These are phyloP conservation scores for Pachyuromys duprasi DNA, from an alignment of 2,797 vertebrate genomes.

Conservation along the genomic window DNA sequence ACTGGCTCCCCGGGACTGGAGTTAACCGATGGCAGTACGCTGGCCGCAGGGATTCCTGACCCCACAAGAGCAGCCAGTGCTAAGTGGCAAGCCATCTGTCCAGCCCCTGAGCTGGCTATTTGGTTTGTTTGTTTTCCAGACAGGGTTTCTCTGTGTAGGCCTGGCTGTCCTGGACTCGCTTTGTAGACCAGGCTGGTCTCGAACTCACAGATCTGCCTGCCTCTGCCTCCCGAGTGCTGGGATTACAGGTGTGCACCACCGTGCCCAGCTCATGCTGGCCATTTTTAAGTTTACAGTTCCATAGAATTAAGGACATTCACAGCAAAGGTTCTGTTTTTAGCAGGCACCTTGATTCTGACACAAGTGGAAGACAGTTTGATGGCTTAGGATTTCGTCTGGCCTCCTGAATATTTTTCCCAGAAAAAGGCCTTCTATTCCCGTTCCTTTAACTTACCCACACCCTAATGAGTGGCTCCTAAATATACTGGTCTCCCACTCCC, in stretches of 20 bases:
- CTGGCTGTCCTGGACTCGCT: no score
- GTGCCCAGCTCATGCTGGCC: neutral
- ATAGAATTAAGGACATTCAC: constrained; percentile 23
- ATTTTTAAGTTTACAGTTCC: constrained; percentile 12
- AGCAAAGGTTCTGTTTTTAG: constrained; percentile 10
- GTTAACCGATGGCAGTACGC: neutral
- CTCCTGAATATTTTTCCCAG: neutral
- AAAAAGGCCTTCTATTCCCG: constrained; percentile 16
- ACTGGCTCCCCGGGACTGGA: neutral
- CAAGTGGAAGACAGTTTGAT: neutral
- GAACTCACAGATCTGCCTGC: no score
- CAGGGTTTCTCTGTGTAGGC: no score
- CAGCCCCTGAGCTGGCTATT: neutral
- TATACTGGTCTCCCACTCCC: neutral
- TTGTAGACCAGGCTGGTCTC: no score
- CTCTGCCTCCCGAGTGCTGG: no score
- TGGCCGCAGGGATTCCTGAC: neutral
- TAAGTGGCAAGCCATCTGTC: no score
- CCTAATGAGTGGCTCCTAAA: neutral
- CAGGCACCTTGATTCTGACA: constrained; percentile 10
- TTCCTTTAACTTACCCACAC: constrained; percentile 14
- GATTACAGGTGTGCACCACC: no score
- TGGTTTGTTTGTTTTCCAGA: neutral
- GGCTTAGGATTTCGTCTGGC: neutral
- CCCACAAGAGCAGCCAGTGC: neutral